Base-by-base conservation (phyloP, 2,113 vertebrate genomes). In the Potamarius usumacintae region DNA sequence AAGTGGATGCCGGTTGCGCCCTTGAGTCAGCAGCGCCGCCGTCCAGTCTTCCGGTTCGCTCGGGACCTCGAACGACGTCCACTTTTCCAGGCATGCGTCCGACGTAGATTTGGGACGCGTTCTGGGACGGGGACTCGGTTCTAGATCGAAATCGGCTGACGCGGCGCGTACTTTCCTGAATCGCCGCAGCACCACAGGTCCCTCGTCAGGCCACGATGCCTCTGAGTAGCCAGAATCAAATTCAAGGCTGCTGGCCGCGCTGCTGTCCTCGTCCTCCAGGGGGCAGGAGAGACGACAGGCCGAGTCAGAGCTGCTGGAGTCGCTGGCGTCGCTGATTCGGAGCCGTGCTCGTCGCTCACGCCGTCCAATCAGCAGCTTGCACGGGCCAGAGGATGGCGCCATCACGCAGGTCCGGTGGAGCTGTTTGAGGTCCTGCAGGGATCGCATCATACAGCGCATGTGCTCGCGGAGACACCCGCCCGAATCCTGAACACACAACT, bases 221-320 rank as follows among this genome's bases (percentile, higher is more conserved):
- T 99, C 97, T 0, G 98, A 99, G 91, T 97, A 99, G 10, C 97
- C 98, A 0, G 98, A 99, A 93, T 99, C 98, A 57, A 97, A 95
- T 93, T 99, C 97, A 91, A 97, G 91, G 58, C 96, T 96, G 27
- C 94, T 94, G 34, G 93, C 93, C 4, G 85, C 42, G 7, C 0
- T 82, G 91, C 55, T 92, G 89, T 94, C 93, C 71, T 96, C 95
- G 18, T 96, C 96, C 82, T 97, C 96, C 4, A 92, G 90, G 0
- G 95, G 95, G 0, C 95, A 94, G 52, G 96, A 96, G 88, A 97
- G 91, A 88, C 96, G 97, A 93, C 96, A 97, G 85, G 96, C 95
- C 0, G 97, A 98, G 93, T 99, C 96, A 2, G 95, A 95, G 0
- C 95, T 93, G 92, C 94, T 96, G 42, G 95, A 94, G 25, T 98